Base-by-base conservation (phyloP, 2,113 vertebrate species). In the Lucifuga dentata region DNA sequence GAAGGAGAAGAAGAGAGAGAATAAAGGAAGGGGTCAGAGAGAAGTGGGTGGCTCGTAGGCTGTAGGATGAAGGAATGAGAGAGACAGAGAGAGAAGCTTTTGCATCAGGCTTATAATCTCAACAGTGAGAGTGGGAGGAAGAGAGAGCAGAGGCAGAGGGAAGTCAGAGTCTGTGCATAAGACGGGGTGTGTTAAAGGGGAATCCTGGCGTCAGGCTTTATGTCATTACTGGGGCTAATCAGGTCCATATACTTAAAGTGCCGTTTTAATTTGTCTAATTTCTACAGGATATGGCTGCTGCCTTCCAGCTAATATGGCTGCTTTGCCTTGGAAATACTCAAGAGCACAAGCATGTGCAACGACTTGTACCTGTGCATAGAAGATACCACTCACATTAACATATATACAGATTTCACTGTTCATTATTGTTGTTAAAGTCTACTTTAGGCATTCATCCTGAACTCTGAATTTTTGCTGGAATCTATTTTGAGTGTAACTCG, bases 211-310 rank as follows among this genome's bases (percentile, higher is more conserved):
- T 88, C 77, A 78, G 66, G 66, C 73, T 74, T 85, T 70, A 90
- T 82, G 89, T 83, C 81, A 88, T 89, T 86, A 86, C 76, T 5
- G 32, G 68, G 73, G 57, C 75, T 89, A 90, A 90, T 89, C 76
- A 85, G 87, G 73, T 85, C 74, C 85, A 88, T 83, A 87, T 87
- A 83, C 78, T 89, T 84, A 87, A 88, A 87, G 82, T 85, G 81
- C 81, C 84, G 73, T 75, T 87, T 86, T 90, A 84, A 87, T 85
- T 81, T 81, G 79, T 84, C 81, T 84, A 79, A 81, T 88, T 83
- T 83, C 79, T 78, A 65, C 81, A 85, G 84, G 72, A 84, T 79
- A 69, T 50, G 58, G 63, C 74, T 16, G 29, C 61, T 73, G 75
- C 59, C 80, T 75, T 75, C 63, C 24, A 45, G 72, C 73, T 58